Percentiles rank a stretch among this genome's conserved stretches.
Evolutionary conservation across 1,140 invertebrate species (phyloP).

Genomic region (Rhopalosiphum maidis): DNA sequence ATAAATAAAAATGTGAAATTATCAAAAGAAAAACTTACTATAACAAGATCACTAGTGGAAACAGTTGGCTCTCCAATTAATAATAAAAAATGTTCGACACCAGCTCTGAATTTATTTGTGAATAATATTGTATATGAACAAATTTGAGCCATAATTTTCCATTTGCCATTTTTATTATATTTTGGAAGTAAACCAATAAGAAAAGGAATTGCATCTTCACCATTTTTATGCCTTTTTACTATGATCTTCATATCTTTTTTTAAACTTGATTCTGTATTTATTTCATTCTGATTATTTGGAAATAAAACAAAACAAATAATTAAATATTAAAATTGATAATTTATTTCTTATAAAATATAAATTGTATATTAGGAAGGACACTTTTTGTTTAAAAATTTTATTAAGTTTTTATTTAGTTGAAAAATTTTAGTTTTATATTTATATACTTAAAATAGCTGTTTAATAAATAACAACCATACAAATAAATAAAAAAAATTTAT

Average conservation of each 20-base stretch:
- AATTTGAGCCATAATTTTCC: constrained; percentile 35
- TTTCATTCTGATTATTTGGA: constrained; percentile 4
- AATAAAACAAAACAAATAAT: constrained; percentile 1
- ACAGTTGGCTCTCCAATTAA: neutral
- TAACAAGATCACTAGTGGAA: neutral
- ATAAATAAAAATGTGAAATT: neutral
- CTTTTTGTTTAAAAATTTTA: neutral
- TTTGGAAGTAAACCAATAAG: neutral
- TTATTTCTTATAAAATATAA: neutral
- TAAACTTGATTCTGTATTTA: neutral
- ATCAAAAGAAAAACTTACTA: constrained; percentile 1
- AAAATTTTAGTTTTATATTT: neutral
- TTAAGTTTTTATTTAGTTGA: neutral
- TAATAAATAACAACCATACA: too few species aligned
- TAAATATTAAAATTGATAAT: neutral
- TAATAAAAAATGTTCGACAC: neutral
- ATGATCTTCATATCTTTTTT: constrained; percentile 8
- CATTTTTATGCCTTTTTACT: neutral
- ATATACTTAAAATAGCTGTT: neutral
- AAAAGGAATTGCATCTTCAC: constrained; percentile 18
- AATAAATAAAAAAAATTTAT: too few species aligned
- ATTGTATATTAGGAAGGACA: neutral
- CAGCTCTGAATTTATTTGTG: constrained; percentile 18
- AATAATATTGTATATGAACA: constrained; percentile 48
- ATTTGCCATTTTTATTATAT: neutral